phyloP scores from a whole-genome alignment of 1,140 invertebrate genomes.

The Ladona fulva region DNA sequence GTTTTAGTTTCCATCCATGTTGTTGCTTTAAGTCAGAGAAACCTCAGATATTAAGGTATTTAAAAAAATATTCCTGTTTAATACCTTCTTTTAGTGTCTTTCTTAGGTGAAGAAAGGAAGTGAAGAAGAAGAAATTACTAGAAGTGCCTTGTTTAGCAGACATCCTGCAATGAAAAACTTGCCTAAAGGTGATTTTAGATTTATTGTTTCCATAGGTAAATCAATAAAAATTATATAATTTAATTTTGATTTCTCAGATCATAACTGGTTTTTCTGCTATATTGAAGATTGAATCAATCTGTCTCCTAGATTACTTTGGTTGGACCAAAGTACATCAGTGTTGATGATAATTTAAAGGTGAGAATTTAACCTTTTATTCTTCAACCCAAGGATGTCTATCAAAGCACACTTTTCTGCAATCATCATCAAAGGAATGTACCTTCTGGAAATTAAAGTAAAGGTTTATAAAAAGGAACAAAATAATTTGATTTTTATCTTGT shows the following conservation, averaged over 20 bases:
- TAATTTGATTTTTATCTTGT: no score
- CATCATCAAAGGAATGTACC: not conserved
- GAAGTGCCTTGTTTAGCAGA: constrained; percentile 51
- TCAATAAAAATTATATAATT: constrained; percentile 18
- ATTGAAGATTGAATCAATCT: constrained; percentile 57
- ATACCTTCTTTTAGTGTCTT: constrained; percentile 25
- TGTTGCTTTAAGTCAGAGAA: no score
- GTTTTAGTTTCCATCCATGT: no score
- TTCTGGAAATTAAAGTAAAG: not conserved
- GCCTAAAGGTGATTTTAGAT: constrained; percentile 50
- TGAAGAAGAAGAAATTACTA: constrained; percentile 45
- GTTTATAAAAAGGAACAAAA: not conserved
- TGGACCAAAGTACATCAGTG: constrained; percentile 54
- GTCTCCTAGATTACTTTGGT: constrained; percentile 65
- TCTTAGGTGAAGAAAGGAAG: constrained; percentile 50
- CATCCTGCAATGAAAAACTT: constrained; percentile 60
- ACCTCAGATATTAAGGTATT: no score
- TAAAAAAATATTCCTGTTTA: no score
- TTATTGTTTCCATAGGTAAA: no score
- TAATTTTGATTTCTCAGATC: constrained; percentile 46
- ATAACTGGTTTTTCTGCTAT: constrained; percentile 67
- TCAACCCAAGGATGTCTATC: no score
- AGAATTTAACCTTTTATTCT: not conserved
- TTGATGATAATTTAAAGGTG: constrained; percentile 43
- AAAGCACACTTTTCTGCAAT: no score